Conservation (phyloP, 2,888 invertebrate species). For the Drosophila planitibia region DNA sequence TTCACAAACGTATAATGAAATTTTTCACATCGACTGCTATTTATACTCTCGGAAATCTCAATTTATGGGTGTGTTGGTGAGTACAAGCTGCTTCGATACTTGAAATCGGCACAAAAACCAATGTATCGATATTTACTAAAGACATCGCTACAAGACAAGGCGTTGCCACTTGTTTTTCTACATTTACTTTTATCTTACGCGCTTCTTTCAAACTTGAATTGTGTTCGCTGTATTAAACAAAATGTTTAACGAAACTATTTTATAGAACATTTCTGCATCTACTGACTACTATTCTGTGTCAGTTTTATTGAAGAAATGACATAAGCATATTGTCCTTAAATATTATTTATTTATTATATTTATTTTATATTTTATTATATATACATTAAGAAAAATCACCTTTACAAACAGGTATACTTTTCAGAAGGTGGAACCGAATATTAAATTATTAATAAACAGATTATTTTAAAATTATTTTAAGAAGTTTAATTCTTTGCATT, state of each 20-base stretch:
- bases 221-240: not conserved
- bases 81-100: conserved; percentile 22
- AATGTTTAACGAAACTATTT: not conserved
- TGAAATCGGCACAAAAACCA: not conserved
- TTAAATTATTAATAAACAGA: not conserved
- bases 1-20: conserved; percentile 89
- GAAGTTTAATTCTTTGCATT: not conserved
- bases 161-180: conserved; percentile 26
- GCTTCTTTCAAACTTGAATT: conserved; percentile 2
- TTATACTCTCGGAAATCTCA: conserved; percentile 85
- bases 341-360: not conserved
- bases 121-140: conserved; percentile 34
- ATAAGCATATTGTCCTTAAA: not conserved
- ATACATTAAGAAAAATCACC: not conserved
- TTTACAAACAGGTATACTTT: not conserved
- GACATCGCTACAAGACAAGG: not conserved
- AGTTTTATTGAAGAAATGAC: not conserved
- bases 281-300: not conserved
- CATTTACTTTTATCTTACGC: not conserved
- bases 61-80: conserved; percentile 40
- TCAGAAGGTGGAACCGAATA: not conserved
- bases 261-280: not conserved
- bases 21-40: conserved; percentile 86
- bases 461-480: not conserved
- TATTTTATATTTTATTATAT: not conserved